Conservation (phyloP, 2,888 invertebrate species). For the Lampropteryx suffumata region DNA sequence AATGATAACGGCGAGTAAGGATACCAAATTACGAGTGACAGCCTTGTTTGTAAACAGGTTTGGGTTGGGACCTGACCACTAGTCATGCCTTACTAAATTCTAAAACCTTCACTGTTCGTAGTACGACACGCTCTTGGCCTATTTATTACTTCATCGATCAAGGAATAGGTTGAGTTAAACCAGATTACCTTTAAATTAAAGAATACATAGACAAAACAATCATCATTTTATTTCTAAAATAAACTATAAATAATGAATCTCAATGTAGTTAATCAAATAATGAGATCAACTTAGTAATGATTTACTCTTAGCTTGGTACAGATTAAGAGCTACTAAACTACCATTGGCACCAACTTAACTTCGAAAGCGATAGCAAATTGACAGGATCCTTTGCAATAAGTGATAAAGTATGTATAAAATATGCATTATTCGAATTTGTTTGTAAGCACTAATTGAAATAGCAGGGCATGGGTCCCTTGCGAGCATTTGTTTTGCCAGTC, state of each 20-base stretch:
- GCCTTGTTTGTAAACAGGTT: too few species aligned
- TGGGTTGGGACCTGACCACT: too few species aligned
- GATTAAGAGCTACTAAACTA: slow-evolving; percentile 1
- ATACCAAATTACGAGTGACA: too few species aligned
- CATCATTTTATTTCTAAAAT: slow-evolving; percentile 3
- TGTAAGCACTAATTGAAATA: not conserved
- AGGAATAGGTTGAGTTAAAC: too few species aligned
- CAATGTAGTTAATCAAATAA: slow-evolving; percentile 2
- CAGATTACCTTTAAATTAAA: slow-evolving; percentile 1
- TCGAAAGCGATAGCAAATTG: not conserved
- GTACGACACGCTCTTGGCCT: too few species aligned
- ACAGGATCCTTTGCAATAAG: not conserved
- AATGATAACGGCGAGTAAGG: too few species aligned
- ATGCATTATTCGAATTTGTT: not conserved
- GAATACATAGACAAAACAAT: not conserved
- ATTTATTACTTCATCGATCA: not conserved
- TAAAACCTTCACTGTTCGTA: too few species aligned
- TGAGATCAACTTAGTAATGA: slow-evolving; percentile 26
- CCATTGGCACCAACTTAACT: slow-evolving; percentile 8
- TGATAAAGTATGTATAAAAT: too few species aligned
- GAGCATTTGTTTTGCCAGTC: not conserved
- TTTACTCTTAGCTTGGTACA: not conserved
- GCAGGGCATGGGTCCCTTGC: not conserved
- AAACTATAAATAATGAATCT: not conserved
- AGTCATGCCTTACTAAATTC: too few species aligned